A percentile compares a stretch with the other conserved stretches of the same genome.
These are phyloP conservation scores for Erynnis tages DNA, from an alignment of 2,888 invertebrate genomes.

Conservation along the genomic window DNA sequence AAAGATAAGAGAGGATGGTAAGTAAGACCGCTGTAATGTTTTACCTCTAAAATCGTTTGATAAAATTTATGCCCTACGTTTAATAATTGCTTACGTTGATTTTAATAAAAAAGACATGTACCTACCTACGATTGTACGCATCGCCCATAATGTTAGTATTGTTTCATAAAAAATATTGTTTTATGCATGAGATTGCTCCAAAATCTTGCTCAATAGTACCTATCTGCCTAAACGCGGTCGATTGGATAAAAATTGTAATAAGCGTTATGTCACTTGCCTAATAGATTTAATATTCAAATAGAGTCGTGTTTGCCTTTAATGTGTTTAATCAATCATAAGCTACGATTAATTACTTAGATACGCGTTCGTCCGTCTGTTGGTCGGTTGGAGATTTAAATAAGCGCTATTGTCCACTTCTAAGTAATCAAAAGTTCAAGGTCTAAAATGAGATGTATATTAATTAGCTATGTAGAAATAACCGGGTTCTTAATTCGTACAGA, in stretches of 20 bases:
- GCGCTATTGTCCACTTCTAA: conserved; percentile 69
- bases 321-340: conserved; percentile 79
- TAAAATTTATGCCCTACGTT: too few species aligned
- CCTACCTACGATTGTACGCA: too few species aligned
- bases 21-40: too few species aligned
- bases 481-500: conserved; percentile 55
- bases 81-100: too few species aligned
- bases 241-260: conserved; percentile 66
- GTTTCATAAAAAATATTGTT: conserved; percentile 55
- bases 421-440: conserved; percentile 77
- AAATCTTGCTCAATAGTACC: conserved; percentile 65
- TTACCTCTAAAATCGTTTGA: too few species aligned
- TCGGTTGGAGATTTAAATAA: conserved; percentile 62
- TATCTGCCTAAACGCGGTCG: conserved; percentile 72
- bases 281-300: conserved; percentile 78
- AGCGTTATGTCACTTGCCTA: conserved; percentile 75
- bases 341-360: conserved; percentile 80
- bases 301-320: conserved; percentile 76
- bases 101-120: too few species aligned
- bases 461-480: conserved; percentile 67
- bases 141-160: too few species aligned
- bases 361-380: conserved; percentile 59
- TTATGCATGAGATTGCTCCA: conserved; percentile 74
- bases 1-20: too few species aligned
- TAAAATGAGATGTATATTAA: conserved; percentile 74